Evolutionary conservation across 2,888 invertebrate genomes (phyloP), one percentile per base, ranked within the genome.

Genomic region (Teinopalpus imperialis): DNA sequence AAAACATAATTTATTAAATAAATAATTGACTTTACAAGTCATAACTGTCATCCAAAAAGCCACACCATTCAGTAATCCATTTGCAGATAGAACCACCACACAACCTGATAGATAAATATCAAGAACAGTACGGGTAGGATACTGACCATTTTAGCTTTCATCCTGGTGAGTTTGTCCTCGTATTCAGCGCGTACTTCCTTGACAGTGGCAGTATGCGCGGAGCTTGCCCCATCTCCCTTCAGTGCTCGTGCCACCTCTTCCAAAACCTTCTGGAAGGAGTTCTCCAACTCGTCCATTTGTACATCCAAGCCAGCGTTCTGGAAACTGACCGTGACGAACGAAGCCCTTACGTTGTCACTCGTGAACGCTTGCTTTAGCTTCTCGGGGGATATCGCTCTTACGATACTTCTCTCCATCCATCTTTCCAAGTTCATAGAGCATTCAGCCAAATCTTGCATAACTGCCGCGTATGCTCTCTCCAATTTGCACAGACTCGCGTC

Each of bases 111-210:
- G 47, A 79, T 65, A 61, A 89, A 68, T 68, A 89, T 74, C 69
- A 89, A 75, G 52, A 77, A 71, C 75, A 88, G 71, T 66, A 86
- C 44, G 53, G 89, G 87, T 62, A 76, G 60, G 52, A 81, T 81
- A 90, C 92, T 91, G 88, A 95, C 94, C 94, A 95, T 94, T 91
- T 94, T 94, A 37, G 91, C 90, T 72, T 95, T 95, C 91, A 95
- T 93, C 74, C 93, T 91, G 63, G 93, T 93, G 63, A 95, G 79
- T 79, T 95, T 95, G 54, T 90, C 90, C 61, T 94, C 94, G 66
- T 94, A 92, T 63, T 94, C 94, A 10, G 82, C 85, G 43, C 91
- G 86, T 2, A 93, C 82, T 44, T 92, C 91, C 69, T 86, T 81
- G 29, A 91, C 69, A 0, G 85, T 81, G 31, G 69, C 53, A 1